Evolutionary conservation across 2,797 vertebrate species (phyloP).

Genomic region (Podarcis siculus): DNA sequence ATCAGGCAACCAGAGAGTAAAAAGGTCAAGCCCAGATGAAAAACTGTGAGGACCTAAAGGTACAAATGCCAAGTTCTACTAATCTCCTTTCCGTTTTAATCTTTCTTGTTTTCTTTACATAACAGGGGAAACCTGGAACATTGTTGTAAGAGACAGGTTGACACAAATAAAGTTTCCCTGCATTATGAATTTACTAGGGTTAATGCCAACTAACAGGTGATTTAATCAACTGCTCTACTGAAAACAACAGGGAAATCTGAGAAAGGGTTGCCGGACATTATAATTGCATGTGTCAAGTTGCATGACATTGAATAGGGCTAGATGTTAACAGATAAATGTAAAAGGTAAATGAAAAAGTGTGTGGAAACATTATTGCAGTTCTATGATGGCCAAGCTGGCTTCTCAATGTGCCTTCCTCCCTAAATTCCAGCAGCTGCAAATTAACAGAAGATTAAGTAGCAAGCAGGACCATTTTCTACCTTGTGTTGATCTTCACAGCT

Average conservation of each 20-base stretch:
- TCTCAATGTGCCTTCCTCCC: no score
- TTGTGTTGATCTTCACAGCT: background rate
- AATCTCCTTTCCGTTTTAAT: background rate
- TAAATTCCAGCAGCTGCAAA: background rate
- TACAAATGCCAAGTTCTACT: background rate
- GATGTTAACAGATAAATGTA: background rate
- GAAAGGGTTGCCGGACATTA: background rate
- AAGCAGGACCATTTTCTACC: background rate
- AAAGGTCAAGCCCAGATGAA: slow-evolving; percentile 12
- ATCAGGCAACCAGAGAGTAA: background rate
- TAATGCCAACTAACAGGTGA: background rate
- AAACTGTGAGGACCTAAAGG: fast-evolving
- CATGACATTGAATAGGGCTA: background rate
- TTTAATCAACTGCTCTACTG: slow-evolving; percentile 1
- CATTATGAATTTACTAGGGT: background rate
- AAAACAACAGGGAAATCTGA: background rate
- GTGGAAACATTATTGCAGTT: background rate
- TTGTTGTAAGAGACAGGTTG: background rate
- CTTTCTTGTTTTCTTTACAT: fast-evolving
- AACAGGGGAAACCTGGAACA: background rate
- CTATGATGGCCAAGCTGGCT: background rate
- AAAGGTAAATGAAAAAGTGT: background rate
- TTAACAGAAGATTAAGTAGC: background rate
- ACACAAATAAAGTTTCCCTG: background rate
- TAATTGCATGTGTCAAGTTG: background rate